Conservation (phyloP, 2,113 vertebrate species). For the Psittacus erithacus region DNA sequence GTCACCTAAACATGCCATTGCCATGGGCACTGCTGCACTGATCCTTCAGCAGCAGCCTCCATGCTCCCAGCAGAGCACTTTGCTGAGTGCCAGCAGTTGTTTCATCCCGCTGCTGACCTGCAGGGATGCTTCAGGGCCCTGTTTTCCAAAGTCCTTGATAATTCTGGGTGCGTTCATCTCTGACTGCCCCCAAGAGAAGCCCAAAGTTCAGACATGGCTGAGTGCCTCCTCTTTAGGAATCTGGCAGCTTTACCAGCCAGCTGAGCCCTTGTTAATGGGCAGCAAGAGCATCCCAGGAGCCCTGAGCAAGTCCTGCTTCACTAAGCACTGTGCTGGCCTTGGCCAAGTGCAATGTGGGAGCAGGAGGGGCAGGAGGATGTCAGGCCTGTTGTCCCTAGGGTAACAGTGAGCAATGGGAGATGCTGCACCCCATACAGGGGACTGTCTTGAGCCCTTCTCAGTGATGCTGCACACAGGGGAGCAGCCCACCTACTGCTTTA, state of each 20-base stretch:
- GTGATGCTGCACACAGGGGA: rapidly evolving
- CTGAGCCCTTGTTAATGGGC: not conserved
- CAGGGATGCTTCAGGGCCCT: not conserved
- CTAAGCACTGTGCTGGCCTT: not conserved
- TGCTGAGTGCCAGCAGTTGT: rapidly evolving
- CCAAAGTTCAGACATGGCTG: rapidly evolving
- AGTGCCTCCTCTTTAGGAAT: not conserved
- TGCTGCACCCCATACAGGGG: rapidly evolving
- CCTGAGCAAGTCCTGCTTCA: not conserved
- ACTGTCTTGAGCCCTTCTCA: not conserved
- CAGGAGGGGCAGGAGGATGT: not conserved
- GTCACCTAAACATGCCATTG: rapidly evolving
- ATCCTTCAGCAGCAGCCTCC: not conserved
- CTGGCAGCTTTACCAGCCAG: not conserved
- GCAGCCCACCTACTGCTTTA: not conserved
- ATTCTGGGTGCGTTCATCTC: not conserved
- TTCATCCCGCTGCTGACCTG: not conserved
- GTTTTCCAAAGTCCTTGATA: not conserved
- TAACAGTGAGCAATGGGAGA: not conserved
- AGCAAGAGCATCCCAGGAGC: not conserved
- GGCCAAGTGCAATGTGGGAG: not conserved
- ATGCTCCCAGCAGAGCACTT: not conserved
- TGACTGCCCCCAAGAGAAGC: not conserved
- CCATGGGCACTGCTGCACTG: rapidly evolving
- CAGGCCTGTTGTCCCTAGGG: not conserved